Percentiles rank a stretch among this genome's conserved stretches.
Evolutionary conservation across 1,140 invertebrate genomes (phyloP).

Genomic region (Diuraphis noxia): DNA sequence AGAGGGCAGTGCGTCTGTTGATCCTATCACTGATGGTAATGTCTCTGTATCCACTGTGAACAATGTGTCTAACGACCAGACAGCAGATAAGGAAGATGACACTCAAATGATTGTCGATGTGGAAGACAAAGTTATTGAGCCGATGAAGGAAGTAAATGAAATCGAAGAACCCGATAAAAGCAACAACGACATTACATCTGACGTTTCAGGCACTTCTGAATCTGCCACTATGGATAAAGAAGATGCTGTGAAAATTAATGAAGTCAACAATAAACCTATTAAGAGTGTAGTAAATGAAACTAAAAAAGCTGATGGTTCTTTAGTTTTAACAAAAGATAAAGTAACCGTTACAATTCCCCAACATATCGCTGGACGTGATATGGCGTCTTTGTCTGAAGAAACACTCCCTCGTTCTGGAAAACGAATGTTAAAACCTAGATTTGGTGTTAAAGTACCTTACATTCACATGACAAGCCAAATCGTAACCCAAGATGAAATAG

Average conservation of each 20-base stretch:
- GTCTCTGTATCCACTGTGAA: not conserved
- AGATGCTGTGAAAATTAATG: not conserved
- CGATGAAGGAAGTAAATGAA: not conserved
- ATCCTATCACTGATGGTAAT: not conserved
- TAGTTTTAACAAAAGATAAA: constrained; percentile 29
- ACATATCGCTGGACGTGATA: constrained; percentile 57
- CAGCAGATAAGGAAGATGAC: not conserved
- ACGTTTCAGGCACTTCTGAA: not conserved
- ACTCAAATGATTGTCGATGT: not conserved
- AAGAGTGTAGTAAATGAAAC: not conserved
- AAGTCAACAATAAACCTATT: not conserved
- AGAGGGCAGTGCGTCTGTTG: not conserved
- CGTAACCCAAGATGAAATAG: constrained; percentile 62
- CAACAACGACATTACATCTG: not conserved
- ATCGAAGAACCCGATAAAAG: not conserved
- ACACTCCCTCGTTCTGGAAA: constrained; percentile 55
- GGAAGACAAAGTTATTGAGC: not conserved
- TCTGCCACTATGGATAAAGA: not conserved
- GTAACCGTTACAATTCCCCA: constrained; percentile 54
- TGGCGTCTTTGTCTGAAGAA: constrained; percentile 56
- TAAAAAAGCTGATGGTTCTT: not conserved
- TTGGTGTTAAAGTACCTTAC: constrained; percentile 62
- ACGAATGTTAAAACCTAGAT: constrained; percentile 59
- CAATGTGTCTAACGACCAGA: not conserved
- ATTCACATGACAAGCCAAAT: constrained; percentile 62